phyloP scores from a whole-genome alignment of 2,888 invertebrate species.

The Dicyrtomina minuta region DNA sequence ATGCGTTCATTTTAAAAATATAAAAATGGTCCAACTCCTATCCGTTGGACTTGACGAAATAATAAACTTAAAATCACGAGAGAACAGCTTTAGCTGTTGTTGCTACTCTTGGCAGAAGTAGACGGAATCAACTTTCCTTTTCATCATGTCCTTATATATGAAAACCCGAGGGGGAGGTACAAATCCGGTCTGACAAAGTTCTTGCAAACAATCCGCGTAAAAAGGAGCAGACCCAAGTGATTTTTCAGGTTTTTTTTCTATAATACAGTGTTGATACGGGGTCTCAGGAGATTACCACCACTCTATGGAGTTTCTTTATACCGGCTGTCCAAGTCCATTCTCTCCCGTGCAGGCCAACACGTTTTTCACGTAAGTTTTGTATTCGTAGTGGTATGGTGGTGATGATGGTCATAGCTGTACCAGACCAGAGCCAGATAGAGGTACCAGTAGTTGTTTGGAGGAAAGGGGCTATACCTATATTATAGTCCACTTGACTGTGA shows the following conservation, averaged over 20 bases:
- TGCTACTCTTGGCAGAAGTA: constrained; percentile 42
- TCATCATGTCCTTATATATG: constrained; percentile 50
- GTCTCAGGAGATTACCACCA: too few relatives aligned
- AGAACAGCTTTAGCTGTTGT: constrained; percentile 27
- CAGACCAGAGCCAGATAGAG: too few relatives aligned
- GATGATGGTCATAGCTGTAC: too few relatives aligned
- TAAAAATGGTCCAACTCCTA: constrained; percentile 25
- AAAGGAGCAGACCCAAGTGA: not conserved
- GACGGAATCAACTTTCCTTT: constrained; percentile 52
- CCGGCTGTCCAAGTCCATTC: too few relatives aligned
- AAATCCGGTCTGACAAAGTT: constrained; percentile 13
- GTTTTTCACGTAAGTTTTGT: too few relatives aligned
- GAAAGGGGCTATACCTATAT: too few relatives aligned
- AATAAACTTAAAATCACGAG: constrained; percentile 3
- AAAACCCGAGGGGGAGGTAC: constrained; percentile 36
- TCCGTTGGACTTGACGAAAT: constrained; percentile 23
- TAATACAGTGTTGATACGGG: too few relatives aligned
- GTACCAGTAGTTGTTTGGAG: too few relatives aligned
- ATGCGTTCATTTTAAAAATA: constrained; percentile 28
- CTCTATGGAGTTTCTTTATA: too few relatives aligned
- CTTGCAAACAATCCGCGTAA: not conserved
- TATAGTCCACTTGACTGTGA: too few relatives aligned
- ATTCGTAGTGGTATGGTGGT: too few relatives aligned
- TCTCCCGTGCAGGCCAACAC: too few relatives aligned
- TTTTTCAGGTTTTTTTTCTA: constrained; percentile 23